Evolutionary conservation across 2,113 vertebrate genomes (phyloP), one percentile per base, ranked within the genome.

Genomic region (Nesoenas mayeri): DNA sequence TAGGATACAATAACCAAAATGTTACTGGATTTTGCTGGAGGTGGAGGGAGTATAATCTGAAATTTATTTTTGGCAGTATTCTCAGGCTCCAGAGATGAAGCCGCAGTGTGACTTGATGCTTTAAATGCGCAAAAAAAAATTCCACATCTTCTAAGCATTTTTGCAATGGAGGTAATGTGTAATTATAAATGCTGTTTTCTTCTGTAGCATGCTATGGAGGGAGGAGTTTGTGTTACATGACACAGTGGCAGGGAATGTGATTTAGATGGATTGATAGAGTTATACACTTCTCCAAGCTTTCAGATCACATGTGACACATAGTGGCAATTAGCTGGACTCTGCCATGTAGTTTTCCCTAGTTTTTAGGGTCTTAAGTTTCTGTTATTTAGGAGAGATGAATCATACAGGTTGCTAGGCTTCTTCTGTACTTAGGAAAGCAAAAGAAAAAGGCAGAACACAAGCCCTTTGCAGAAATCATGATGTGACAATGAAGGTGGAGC

Each of bases 401-500:
- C 12, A 17, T 36, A 12, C 3, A 42, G 53, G 8, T 69, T 53
- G 24, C 5, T 54, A 53, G 48, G 7, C 58, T 81, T 53, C n/a
- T 54, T n/a, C 26, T 57, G 44, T 26, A 67, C 6, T 24, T n/a
- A 15, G 6, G 6, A 79, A 57, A 70, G 20, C 13, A 47, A n/a
- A 48, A 73, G 8, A 6, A 44, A 71, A 58, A 69, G 14, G 44
- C 1, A 1, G 12, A 51, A 57, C 12, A 7, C 15, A 56, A 26
- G 2, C 7, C 13, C 5, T 15, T 65, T 1, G 2, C 32, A 61
- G 72, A 88, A 67, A 50, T 34, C 2, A 6, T 22, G 8, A 25
- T 29, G 9, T 4, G n/a, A 9, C 4, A 22, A 7, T 0, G 1
- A 62, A 18, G 28, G 5, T 29, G 25, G 32, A 75, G 24, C 13